Base-by-base conservation (phyloP, 2,113 vertebrate species). In the Lepus europaeus region DNA sequence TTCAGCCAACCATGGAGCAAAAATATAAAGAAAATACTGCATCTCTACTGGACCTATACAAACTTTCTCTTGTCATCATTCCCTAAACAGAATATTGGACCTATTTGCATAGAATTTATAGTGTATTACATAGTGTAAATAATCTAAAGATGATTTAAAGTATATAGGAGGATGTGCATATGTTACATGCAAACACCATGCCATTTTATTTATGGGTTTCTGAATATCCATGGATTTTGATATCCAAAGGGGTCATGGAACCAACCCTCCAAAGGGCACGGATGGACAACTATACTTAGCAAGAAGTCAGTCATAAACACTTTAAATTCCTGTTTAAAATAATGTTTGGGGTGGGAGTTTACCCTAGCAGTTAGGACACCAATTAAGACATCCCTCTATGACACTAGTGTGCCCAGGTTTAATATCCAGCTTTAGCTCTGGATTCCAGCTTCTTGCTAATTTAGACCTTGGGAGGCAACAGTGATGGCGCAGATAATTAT, bases 241-340 rank as follows among this genome's bases (percentile, higher is more conserved):
- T 45, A 20, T 11, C 13, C 22, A 59, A 11, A 49, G 53, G 5
- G 66, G 16, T 59, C 56, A 59, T 16, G 23, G 36, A 63, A 11
- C 59, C 59, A 23, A 23, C 8, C 63, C 2, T 9, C 36, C 25
- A 11, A 78, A 2, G 56, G 29, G 16, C 51, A 49, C 11, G 16
- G 25, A 59, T 53, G 17, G 31, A 51, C 33, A 29, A 63, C 45
- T 66, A 6, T 22, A 73, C 23, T 80, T 87, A 76, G 3, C 89
- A n/a, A 93, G 9, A 90, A 86, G 9, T 14, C 82, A 91, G 16
- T 53, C 31, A 88, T 2, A 76, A 84, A 7, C 56, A 33, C 70
- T 90, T 70, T 76, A 94, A 81, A 36, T n/a, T 85, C 22, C 49
- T n/a, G 7, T 64, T 90, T 95, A 90, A 64, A 79, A 11, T 2